Evolutionary conservation across 2,888 invertebrate genomes (phyloP), one percentile per base, ranked within the genome.

Genomic region (Coleophora flavipennella): DNA sequence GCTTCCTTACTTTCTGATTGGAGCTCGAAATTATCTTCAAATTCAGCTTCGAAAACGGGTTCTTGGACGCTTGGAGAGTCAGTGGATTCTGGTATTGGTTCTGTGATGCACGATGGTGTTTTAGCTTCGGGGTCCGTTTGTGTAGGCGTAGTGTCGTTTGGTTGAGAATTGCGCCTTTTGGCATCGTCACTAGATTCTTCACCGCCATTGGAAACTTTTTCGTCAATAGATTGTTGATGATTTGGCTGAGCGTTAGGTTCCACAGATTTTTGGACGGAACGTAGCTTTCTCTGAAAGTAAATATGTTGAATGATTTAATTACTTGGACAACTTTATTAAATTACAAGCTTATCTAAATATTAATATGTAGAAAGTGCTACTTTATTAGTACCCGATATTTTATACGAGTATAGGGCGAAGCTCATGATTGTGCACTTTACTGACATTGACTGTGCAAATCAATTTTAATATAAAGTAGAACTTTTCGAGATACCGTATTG

Each of bases 241-340:
- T 65, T 55, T 3, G 61, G 45, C 33, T 64, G 29, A 20, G 74
- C 63, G 44, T 79, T 85, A 7, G 87, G 87, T 44, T 79, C 85
- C 1, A 72, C 73, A 1, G 87, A 87, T 44, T 85, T 78, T 51
- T 89, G 89, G 10, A 90, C 89, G 10, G 87, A 81, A 36, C 92
- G 87, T 35, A 91, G 83, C 66, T 91, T 92, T 51, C 92, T 86
- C 89, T 90, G 73, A 26, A 46, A 70, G 60, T 39, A 54, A 50
- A 38, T 34, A 31, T 13, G 20, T 25, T 38, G 28, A 35, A 1
- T 14, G 11, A 14, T 12, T 34, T 31, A 10, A 27, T 9, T 10
- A 20, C 11, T 31, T 4, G 9, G 20, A 14, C 34, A 3, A 11
- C 3, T 13, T 33, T 33, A 33, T 8, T 8, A n/a, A n/a, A n/a